Percentiles rank a stretch among this genome's conserved stretches.
Conservation (phyloP, 2,113 vertebrate genomes). For the Carlito syrichta region DNA sequence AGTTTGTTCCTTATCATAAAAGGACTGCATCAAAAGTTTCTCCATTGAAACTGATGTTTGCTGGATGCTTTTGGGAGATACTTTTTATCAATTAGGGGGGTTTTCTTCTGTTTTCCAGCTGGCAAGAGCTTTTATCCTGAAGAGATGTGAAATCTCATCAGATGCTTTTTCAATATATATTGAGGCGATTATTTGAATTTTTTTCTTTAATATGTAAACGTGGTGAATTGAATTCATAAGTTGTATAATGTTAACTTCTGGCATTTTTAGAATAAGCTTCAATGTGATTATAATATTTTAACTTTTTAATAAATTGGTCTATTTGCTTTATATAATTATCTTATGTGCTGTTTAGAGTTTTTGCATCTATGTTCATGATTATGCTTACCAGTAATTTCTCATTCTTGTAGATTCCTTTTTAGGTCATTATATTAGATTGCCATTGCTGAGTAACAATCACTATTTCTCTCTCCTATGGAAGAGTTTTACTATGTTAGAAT, state of each 20-base stretch:
- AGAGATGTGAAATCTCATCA: neutral
- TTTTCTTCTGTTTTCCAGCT: neutral
- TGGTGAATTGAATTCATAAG: neutral
- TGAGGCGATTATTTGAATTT: neutral
- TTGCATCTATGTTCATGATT: neutral
- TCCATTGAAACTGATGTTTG: neutral
- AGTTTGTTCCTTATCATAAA: neutral
- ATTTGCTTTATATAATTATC: neutral
- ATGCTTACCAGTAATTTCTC: neutral
- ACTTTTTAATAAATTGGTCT: neutral
- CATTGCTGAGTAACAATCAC: neutral
- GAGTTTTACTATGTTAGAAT: neutral
- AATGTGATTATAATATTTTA: neutral
- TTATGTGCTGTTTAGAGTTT: neutral
- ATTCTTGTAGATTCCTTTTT: neutral
- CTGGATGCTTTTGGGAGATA: neutral
- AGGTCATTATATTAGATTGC: neutral
- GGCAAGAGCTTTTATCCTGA: neutral
- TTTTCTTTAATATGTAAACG: neutral
- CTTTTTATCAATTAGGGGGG: neutral
- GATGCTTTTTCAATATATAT: neutral
- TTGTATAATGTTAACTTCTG: neutral
- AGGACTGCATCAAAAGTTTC: neutral
- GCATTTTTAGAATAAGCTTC: neutral
- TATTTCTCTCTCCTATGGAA: neutral